Conservation (phyloP, 2,797 vertebrate species). For the Halcyon chelicuti region DNA sequence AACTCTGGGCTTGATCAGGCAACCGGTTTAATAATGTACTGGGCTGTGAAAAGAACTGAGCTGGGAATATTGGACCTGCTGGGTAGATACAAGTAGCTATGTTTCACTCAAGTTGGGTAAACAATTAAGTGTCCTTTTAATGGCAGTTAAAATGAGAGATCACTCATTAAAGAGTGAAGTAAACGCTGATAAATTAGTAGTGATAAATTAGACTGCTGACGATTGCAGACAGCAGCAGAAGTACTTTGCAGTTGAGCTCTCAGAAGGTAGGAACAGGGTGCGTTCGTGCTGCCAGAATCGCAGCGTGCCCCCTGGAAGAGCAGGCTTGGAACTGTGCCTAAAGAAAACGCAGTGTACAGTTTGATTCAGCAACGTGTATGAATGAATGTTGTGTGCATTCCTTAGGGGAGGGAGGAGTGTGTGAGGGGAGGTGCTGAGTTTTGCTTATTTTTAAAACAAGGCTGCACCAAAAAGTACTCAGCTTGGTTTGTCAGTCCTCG, state of each 20-base stretch:
- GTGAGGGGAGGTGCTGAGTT: neutral
- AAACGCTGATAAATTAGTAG: neutral
- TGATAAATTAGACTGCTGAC: rapidly evolving
- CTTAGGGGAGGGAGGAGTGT: neutral
- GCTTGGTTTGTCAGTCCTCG: neutral
- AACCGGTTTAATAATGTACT: neutral
- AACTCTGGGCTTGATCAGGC: neutral
- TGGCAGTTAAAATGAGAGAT: neutral
- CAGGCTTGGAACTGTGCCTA: neutral
- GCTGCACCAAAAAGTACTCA: neutral
- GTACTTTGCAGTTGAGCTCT: neutral
- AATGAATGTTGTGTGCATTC: neutral
- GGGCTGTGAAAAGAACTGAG: neutral
- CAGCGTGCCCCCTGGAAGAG: neutral
- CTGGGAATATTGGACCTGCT: neutral
- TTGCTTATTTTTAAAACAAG: neutral
- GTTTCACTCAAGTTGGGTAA: neutral
- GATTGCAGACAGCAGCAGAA: neutral
- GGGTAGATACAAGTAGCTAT: neutral
- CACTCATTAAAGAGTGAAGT: neutral
- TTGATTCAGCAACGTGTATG: neutral
- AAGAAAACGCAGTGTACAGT: rapidly evolving
- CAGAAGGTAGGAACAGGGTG: neutral
- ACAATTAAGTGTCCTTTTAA: neutral
- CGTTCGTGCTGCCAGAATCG: rapidly evolving